phyloP scores from a whole-genome alignment of 2,113 vertebrate genomes.

The Grallaria varia region DNA sequence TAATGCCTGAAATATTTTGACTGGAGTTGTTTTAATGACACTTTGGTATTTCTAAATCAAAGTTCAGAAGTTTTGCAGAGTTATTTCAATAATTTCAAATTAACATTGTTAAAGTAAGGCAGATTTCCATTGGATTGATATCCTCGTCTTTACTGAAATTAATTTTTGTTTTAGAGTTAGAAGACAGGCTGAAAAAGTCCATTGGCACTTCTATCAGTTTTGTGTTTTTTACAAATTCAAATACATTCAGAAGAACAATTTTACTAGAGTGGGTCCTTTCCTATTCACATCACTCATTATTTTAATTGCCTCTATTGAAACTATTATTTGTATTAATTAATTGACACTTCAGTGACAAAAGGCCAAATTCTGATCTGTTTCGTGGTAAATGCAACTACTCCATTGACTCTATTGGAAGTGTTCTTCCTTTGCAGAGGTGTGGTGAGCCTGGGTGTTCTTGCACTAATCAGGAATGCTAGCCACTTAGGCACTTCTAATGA shows the following conservation, averaged over 20 bases:
- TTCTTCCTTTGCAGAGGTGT: neutral
- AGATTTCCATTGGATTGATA: neutral
- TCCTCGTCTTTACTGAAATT: neutral
- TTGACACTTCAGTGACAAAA: neutral
- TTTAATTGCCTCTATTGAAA: neutral
- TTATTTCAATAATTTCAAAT: neutral
- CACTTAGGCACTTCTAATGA: neutral
- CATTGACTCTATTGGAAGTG: neutral
- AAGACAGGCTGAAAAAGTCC: neutral
- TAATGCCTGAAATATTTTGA: neutral
- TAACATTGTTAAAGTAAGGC: neutral
- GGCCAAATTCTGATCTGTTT: neutral
- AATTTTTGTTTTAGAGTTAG: neutral
- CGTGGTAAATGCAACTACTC: neutral
- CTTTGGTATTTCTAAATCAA: neutral
- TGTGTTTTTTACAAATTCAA: conserved; percentile 6
- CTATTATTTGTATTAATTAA: neutral
- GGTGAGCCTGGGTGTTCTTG: neutral
- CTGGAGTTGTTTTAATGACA: neutral
- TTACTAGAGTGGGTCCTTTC: neutral
- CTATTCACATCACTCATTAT: neutral
- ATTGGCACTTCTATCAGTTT: neutral
- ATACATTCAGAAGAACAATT: neutral
- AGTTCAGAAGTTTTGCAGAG: neutral
- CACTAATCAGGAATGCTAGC: neutral